Conservation (phyloP, 2,888 invertebrate species). For the Rhingia rostrata region DNA sequence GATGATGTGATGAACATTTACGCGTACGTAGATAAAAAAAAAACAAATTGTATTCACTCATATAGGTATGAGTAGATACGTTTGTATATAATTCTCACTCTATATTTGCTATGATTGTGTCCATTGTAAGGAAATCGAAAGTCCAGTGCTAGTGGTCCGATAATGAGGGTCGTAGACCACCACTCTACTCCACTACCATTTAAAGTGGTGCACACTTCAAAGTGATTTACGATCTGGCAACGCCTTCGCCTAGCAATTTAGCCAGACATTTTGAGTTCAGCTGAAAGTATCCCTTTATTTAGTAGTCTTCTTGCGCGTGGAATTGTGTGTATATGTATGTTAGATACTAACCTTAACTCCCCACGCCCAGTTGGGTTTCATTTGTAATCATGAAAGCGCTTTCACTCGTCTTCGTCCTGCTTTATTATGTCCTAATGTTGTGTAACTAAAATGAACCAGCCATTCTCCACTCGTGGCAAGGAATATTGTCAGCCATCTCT, state of each 20-base stretch:
- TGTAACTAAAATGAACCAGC: slow-evolving; percentile 76
- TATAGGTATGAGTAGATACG: slow-evolving; percentile 13
- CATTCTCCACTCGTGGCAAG: slow-evolving; percentile 49
- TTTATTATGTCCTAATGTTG: slow-evolving; percentile 69
- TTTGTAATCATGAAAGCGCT: slow-evolving; percentile 74
- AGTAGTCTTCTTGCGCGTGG: slow-evolving; percentile 67
- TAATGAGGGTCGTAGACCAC: slow-evolving; percentile 71
- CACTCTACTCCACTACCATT: slow-evolving; percentile 61
- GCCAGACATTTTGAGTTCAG: slow-evolving; percentile 75
- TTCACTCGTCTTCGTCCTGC: slow-evolving; percentile 70
- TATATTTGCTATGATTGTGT: slow-evolving; percentile 60
- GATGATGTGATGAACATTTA: slow-evolving; percentile 48
- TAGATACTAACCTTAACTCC: slow-evolving; percentile 72
- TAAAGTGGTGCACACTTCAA: slow-evolving; percentile 81
- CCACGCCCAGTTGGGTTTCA: slow-evolving; percentile 73
- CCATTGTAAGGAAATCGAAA: slow-evolving; percentile 71
- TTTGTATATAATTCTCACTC: slow-evolving; percentile 45
- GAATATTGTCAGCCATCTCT: slow-evolving; percentile 65
- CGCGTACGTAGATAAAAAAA: background rate
- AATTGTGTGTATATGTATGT: slow-evolving; percentile 58
- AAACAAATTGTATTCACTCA: background rate
- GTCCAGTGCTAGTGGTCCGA: slow-evolving; percentile 62
- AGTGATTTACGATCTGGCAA: slow-evolving; percentile 82
- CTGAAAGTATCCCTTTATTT: slow-evolving; percentile 73
- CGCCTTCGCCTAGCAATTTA: slow-evolving; percentile 82